These are phyloP conservation scores for Cheumatopsyche charites DNA, from an alignment of 1,140 invertebrate species.

Conservation along the genomic window DNA sequence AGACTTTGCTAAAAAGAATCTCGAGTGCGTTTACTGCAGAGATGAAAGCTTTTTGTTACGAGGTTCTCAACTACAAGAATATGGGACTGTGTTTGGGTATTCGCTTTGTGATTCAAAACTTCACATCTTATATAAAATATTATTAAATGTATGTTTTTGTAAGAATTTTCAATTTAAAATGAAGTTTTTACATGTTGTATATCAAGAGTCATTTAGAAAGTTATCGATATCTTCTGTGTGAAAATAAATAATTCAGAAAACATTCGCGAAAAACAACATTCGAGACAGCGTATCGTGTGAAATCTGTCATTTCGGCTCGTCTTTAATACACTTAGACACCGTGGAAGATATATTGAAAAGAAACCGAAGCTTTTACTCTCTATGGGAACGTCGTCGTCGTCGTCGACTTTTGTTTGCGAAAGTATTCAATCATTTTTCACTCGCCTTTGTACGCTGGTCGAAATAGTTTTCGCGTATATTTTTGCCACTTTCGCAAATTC, in stretches of 20 bases:
- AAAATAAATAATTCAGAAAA: too few species aligned
- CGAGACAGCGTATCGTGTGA: too few species aligned
- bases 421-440: constrained; percentile 25
- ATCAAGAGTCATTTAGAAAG: too few species aligned
- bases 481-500: neutral
- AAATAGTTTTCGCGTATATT: constrained; percentile 9
- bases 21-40: constrained; percentile 8
- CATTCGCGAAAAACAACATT: too few species aligned
- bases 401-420: constrained; percentile 20
- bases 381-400: constrained; percentile 7
- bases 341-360: constrained; percentile 4
- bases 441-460: constrained; percentile 2
- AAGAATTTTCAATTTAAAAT: too few species aligned
- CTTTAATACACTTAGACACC: neutral
- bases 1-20: constrained; percentile 15
- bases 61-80: constrained; percentile 16
- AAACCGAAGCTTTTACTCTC: constrained; percentile 10
- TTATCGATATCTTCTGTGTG: too few species aligned
- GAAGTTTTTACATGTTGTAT: too few species aligned
- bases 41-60: constrained; percentile 30
- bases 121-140: neutral
- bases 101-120: constrained; percentile 19
- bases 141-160: too few species aligned
- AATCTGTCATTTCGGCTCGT: neutral
- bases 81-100: constrained; percentile 27